Percentiles rank a stretch among this genome's conserved stretches.
Evolutionary conservation across 2,113 vertebrate species (phyloP).

Genomic region (Psammodynastes pulverulentus): DNA sequence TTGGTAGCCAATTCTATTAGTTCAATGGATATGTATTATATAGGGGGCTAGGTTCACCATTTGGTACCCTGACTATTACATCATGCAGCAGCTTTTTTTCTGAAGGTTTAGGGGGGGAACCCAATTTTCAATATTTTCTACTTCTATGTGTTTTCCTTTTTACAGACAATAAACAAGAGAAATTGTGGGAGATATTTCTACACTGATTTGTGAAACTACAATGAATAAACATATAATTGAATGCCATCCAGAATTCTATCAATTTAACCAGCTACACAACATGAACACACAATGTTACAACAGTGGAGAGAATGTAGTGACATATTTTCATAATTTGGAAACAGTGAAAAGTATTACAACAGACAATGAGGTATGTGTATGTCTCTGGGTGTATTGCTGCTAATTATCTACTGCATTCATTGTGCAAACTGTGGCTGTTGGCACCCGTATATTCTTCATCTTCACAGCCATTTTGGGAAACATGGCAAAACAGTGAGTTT

Average conservation of each 20-base stretch:
- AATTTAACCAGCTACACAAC: constrained; percentile 77
- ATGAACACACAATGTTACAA: constrained; percentile 69
- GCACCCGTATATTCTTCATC: too few relatives aligned
- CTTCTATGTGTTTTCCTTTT: constrained; percentile 47
- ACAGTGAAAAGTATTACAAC: constrained; percentile 70
- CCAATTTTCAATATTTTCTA: not conserved
- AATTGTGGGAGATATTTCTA: constrained; percentile 39
- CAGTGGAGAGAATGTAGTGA: constrained; percentile 67
- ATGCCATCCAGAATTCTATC: constrained; percentile 63
- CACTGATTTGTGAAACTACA: constrained; percentile 57
- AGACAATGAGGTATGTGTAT: constrained; percentile 3
- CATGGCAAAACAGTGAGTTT: not conserved
- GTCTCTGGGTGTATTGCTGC: not conserved
- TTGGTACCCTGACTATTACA: not conserved
- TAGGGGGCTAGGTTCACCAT: not conserved
- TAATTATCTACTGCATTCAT: not conserved
- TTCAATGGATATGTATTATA: not conserved
- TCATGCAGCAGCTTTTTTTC: not conserved
- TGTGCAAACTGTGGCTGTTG: not conserved
- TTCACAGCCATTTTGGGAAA: too few relatives aligned
- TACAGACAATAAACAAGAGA: constrained; percentile 61
- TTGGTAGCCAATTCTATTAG: not conserved
- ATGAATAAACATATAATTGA: constrained; percentile 49
- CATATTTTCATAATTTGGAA: constrained; percentile 78
- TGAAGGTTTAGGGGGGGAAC: not conserved